phyloP scores from a whole-genome alignment of 1,140 invertebrate species.

The Helicoverpa zea region DNA sequence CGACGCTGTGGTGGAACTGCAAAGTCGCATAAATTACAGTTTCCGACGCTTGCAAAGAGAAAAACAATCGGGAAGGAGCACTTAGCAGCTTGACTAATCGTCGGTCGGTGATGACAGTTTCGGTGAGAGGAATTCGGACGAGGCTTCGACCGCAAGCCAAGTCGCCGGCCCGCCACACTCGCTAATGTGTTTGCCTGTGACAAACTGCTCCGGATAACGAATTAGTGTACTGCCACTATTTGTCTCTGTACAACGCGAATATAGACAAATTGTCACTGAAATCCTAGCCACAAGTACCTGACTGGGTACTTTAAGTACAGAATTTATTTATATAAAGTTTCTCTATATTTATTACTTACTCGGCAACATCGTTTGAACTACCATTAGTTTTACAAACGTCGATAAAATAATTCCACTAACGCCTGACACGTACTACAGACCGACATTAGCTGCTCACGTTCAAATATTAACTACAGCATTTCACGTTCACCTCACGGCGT shows the following conservation, averaged over 20 bases:
- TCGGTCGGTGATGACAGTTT: slow-evolving; percentile 77
- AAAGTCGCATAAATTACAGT: slow-evolving; percentile 85
- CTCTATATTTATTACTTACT: no score
- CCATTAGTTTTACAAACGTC: not conserved
- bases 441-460: slow-evolving; percentile 20
- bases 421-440: not conserved
- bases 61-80: slow-evolving; percentile 84
- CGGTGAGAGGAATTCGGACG: slow-evolving; percentile 65
- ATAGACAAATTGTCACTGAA: slow-evolving; percentile 19
- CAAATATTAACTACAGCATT: slow-evolving; percentile 39
- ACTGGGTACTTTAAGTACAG: not conserved
- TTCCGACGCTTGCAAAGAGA: slow-evolving; percentile 75
- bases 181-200: slow-evolving; percentile 63
- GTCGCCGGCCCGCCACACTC: slow-evolving; percentile 51
- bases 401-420: not conserved
- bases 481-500: slow-evolving; percentile 36
- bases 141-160: slow-evolving; percentile 58
- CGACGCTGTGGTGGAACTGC: slow-evolving; percentile 74
- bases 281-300: not conserved
- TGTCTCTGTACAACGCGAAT: slow-evolving; percentile 15
- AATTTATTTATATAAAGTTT: not conserved
- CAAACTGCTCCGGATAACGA: slow-evolving; percentile 60
- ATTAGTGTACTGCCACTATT: slow-evolving; percentile 42
- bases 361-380: not conserved
- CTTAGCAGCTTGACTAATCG: slow-evolving; percentile 85